phyloP scores from a whole-genome alignment of 2,888 invertebrate species.

The Cerastis leucographa region DNA sequence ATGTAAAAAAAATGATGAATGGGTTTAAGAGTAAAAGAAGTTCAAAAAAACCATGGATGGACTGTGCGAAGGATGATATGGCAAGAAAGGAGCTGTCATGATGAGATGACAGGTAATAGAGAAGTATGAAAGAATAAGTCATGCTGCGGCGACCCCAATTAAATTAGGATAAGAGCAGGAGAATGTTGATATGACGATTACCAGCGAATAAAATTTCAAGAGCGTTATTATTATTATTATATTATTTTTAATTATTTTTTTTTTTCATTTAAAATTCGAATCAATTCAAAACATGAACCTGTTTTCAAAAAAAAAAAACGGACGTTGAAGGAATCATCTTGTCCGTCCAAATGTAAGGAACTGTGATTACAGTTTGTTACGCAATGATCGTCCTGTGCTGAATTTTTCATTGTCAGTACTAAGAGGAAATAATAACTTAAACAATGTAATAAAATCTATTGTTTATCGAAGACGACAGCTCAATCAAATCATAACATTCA shows the following conservation, averaged over 20 bases:
- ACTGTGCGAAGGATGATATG: too few relatives aligned
- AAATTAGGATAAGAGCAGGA: too few relatives aligned
- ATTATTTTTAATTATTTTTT: neutral
- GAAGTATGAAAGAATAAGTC: too few relatives aligned
- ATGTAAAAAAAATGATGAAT: too few relatives aligned
- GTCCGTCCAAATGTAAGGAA: neutral
- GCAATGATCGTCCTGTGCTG: neutral
- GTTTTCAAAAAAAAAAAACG: neutral
- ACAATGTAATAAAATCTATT: constrained; percentile 8
- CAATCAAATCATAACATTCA: constrained; percentile 9
- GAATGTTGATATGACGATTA: neutral
- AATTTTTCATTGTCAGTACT: neutral
- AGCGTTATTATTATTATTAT: neutral
- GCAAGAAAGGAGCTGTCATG: too few relatives aligned
- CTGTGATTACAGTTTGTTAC: neutral
- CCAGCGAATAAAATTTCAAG: neutral
- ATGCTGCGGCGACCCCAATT: too few relatives aligned
- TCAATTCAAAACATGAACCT: neutral
- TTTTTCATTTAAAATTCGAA: neutral
- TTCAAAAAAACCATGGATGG: too few relatives aligned
- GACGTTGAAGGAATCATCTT: neutral
- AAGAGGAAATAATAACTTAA: neutral
- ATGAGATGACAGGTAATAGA: too few relatives aligned
- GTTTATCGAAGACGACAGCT: neutral
- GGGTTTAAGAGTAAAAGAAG: too few relatives aligned